Conservation (phyloP, 2,888 invertebrate species). For the Gortyna flavago region DNA sequence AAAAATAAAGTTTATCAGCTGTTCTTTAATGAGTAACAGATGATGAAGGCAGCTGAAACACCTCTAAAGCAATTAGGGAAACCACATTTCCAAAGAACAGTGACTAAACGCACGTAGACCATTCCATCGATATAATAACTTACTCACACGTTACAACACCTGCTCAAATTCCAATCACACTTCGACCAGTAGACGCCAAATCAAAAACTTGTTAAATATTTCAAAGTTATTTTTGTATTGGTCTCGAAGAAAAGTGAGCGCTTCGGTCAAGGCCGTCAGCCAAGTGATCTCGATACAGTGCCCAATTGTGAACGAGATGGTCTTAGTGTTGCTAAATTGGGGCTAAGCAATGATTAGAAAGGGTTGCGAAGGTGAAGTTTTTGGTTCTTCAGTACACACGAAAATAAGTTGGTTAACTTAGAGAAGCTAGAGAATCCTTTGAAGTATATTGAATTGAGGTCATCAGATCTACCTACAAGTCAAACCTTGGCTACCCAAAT, state of each 20-base stretch:
- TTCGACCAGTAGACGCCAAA: constrained; percentile 23
- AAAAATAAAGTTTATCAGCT: neutral
- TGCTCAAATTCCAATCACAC: constrained; percentile 35
- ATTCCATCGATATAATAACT: neutral
- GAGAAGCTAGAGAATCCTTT: neutral
- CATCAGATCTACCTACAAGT: neutral
- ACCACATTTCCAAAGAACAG: constrained; percentile 1
- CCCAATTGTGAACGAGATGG: constrained; percentile 46
- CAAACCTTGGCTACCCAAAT: neutral
- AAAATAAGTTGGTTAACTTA: neutral
- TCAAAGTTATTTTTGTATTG: constrained; percentile 42
- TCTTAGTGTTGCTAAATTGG: constrained; percentile 27
- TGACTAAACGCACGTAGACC: constrained; percentile 2
- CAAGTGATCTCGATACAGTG: constrained; percentile 53
- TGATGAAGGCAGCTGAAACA: neutral
- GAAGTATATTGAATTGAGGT: neutral
- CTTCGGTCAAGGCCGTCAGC: constrained; percentile 62
- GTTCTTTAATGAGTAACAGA: constrained; percentile 6
- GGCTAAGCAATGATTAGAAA: constrained; percentile 25
- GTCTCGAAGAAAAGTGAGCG: constrained; percentile 52
- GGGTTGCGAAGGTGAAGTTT: neutral
- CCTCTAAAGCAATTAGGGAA: neutral
- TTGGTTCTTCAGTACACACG: neutral
- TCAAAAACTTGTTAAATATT: constrained; percentile 54
- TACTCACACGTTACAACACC: constrained; percentile 23